Percentiles rank a stretch among this genome's conserved stretches.
These are phyloP conservation scores for Coccyzus lansbergi DNA, from an alignment of 2,797 vertebrate species.

Conservation along the genomic window DNA sequence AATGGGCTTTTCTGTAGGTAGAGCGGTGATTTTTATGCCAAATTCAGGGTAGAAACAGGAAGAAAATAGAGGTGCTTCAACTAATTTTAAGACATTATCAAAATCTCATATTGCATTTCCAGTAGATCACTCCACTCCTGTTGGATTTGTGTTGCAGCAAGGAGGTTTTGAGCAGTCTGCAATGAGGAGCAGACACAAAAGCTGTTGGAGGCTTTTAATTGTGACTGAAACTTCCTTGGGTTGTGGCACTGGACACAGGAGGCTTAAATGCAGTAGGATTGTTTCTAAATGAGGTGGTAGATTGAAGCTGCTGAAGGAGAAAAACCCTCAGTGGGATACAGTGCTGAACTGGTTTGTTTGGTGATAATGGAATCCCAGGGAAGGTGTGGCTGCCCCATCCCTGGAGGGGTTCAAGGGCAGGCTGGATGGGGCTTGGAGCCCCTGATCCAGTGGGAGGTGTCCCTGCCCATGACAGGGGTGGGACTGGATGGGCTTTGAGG, in stretches of 20 bases:
- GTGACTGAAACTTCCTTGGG: neutral
- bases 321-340: neutral
- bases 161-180: neutral
- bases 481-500: too few relatives aligned
- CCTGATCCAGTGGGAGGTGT: too few relatives aligned
- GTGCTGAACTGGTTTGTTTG: neutral
- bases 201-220: neutral
- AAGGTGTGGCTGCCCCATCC: too few relatives aligned
- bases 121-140: neutral
- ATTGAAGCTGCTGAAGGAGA: neutral
- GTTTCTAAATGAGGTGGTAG: neutral
- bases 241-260: neutral
- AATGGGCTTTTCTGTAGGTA: neutral
- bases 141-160: neutral
- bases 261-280: neutral
- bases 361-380: neutral
- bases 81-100: neutral
- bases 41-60: neutral
- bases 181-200: neutral
- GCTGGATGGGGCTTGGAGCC: too few relatives aligned
- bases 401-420: too few relatives aligned
- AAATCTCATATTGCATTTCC: fast-evolving
- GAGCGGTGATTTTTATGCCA: neutral
- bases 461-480: too few relatives aligned
- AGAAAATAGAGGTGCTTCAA: neutral